Evolutionary conservation across 2,888 invertebrate species (phyloP), one percentile per base, ranked within the genome.

Genomic region (Hyposoter dolosus): DNA sequence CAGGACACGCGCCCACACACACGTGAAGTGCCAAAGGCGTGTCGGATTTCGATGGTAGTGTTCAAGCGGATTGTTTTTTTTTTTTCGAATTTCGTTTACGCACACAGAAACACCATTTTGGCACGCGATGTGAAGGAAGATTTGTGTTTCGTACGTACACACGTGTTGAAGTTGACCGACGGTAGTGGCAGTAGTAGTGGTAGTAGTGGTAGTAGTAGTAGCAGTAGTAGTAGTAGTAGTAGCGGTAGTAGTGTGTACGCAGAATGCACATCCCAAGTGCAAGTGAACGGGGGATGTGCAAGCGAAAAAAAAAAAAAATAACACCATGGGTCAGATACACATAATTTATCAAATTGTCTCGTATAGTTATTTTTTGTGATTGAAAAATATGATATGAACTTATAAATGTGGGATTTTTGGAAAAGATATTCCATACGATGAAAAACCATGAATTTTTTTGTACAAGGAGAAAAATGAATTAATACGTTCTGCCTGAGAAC

Each of bases 21-120:
- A 75, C 78, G 71, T 91, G 91, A 92, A 90, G 92, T 91, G 91
- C 89, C 88, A 87, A 83, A 66, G 82, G 85, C 87, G 88, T 88
- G 89, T 89, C 89, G 90, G 90, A 88, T 89, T 60, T 60, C 89
- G 81, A 71, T 78, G 66, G 69, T 71, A 84, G 84, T 85, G 88
- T 84, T 83, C 83, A 80, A 77, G 82, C 82, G 77, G 68, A 6
- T 45, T 28, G 23, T 68, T 60, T 47, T 83, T 76, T 47, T 83
- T 76, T 77, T 82, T 69, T 76, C 56, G 10, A 60, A 35, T 53
- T 79, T 71, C 56, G 53, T 50, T 47, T 72, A 71, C 53, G 74
- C 56, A 81, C 19, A 71, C 45, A 50, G 74, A 76, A 50, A 74
- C 85, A 78, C 47, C n/a, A 63, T 77, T 68, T 83, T 76, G 80